phyloP scores from a whole-genome alignment of 2,888 invertebrate genomes.

The Nephrocerus scutellatus region DNA sequence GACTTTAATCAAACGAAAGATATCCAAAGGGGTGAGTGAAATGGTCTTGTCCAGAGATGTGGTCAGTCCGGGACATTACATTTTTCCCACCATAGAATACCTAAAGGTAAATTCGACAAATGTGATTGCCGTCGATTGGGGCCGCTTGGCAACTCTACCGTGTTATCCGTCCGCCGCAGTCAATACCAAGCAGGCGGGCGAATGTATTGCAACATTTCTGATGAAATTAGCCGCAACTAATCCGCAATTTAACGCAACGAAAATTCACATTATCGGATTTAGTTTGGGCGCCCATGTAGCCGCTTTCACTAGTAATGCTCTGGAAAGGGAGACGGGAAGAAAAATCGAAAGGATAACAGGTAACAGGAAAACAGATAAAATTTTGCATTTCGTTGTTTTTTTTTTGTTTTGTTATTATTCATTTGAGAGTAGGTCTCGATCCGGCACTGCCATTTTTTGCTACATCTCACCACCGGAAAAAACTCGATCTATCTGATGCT shows the following conservation, averaged over 20 bases:
- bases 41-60: no score
- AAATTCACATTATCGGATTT: conserved; percentile 54
- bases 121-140: conserved; percentile 54
- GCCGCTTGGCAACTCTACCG: conserved; percentile 48
- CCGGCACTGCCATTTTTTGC: conserved; percentile 59
- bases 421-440: conserved; percentile 50
- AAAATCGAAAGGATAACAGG: conserved; percentile 46
- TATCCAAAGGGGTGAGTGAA: conserved; percentile 26
- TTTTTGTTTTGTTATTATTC: not conserved
- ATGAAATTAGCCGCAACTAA: conserved; percentile 29
- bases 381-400: not conserved
- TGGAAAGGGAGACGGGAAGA: conserved; percentile 33
- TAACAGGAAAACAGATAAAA: conserved; percentile 16
- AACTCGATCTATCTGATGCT: conserved; percentile 51
- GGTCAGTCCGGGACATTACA: no score
- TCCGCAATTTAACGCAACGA: conserved; percentile 36
- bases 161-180: conserved; percentile 55
- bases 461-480: conserved; percentile 48
- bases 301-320: conserved; percentile 42
- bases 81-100: no score
- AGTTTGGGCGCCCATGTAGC: conserved; percentile 55
- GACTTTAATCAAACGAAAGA: conserved; percentile 38
- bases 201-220: conserved; percentile 51
- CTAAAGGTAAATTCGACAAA: conserved; percentile 41
- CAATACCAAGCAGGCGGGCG: conserved; percentile 55